A percentile compares a stretch with the other conserved stretches of the same genome.
These are phyloP conservation scores for Phortica okadai DNA, from an alignment of 2,888 invertebrate species.

Conservation along the genomic window DNA sequence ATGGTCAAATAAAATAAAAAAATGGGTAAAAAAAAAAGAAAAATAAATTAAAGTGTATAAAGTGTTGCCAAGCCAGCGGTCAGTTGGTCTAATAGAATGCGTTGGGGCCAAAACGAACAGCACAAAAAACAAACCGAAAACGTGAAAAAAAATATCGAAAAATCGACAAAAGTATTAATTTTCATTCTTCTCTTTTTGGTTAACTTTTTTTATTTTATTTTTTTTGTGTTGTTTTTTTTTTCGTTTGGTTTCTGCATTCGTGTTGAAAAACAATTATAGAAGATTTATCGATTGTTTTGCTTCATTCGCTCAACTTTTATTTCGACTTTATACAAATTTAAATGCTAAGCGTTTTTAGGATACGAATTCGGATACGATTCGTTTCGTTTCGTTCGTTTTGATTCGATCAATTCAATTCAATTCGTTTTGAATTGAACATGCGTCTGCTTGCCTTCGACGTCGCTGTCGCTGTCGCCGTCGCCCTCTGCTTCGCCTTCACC, in stretches of 20 bases:
- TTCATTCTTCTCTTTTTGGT: slow-evolving; percentile 7
- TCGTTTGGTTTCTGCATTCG: slow-evolving; percentile 38
- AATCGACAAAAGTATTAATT: slow-evolving; percentile 7
- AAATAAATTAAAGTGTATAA: not conserved
- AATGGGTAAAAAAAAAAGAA: not conserved
- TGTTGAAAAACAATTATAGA: slow-evolving; percentile 47
- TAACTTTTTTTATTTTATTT: slow-evolving; percentile 11
- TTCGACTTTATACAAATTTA: slow-evolving; percentile 23
- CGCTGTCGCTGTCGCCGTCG: not conserved
- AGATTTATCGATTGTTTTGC: slow-evolving; percentile 45
- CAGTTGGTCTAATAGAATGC: slow-evolving; percentile 9
- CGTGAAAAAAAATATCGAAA: not conserved
- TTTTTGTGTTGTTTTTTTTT: slow-evolving; percentile 32
- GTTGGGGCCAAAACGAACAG: not conserved
- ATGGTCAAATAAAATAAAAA: not conserved
- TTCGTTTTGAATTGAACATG: slow-evolving; percentile 3
- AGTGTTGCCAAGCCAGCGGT: slow-evolving; percentile 1
- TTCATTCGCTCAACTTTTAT: slow-evolving; percentile 38
- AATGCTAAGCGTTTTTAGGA: slow-evolving; percentile 11
- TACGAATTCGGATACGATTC: not conserved
- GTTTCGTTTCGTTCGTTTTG: not conserved
- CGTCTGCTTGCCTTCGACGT: not conserved
- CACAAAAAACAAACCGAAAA: not conserved
- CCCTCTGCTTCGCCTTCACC: not conserved
- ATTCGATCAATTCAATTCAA: not conserved